Percentiles rank a stretch among this genome's conserved stretches.
These are phyloP conservation scores for Anguilla megastoma DNA, from an alignment of 2,797 vertebrate species.

Conservation along the genomic window DNA sequence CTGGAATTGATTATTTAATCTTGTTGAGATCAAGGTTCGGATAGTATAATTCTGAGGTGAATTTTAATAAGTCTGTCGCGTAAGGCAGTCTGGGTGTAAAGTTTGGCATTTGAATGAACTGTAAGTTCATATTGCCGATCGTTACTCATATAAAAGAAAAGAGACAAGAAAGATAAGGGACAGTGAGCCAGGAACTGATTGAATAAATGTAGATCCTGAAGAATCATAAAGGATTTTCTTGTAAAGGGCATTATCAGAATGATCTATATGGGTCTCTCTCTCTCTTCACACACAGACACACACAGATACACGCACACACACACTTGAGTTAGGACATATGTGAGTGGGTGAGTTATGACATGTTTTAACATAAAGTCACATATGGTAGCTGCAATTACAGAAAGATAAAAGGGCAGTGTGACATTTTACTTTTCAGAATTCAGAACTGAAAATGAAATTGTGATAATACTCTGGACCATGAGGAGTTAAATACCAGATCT, in stretches of 20 bases:
- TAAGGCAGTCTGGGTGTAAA: neutral
- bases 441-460: neutral
- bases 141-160: neutral
- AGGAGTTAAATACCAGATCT: neutral
- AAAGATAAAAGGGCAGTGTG: neutral
- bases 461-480: neutral
- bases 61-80: neutral
- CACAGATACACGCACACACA: neutral
- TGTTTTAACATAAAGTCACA: neutral
- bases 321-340: neutral
- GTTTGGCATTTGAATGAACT: neutral
- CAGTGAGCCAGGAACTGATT: neutral
- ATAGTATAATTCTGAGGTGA: slow-evolving; percentile 1
- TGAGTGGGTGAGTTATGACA: neutral
- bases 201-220: neutral
- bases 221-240: neutral
- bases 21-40: neutral
- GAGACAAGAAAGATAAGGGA: neutral
- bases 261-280: neutral
- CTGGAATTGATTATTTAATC: slow-evolving; percentile 7
- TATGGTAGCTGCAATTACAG: neutral
- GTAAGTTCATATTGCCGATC: neutral
- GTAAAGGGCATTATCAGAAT: slow-evolving; percentile 12
- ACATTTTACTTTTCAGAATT: slow-evolving; percentile 12
- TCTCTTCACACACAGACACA: neutral